phyloP scores from a whole-genome alignment of 2,113 vertebrate species.

The Nerophis ophidion region DNA sequence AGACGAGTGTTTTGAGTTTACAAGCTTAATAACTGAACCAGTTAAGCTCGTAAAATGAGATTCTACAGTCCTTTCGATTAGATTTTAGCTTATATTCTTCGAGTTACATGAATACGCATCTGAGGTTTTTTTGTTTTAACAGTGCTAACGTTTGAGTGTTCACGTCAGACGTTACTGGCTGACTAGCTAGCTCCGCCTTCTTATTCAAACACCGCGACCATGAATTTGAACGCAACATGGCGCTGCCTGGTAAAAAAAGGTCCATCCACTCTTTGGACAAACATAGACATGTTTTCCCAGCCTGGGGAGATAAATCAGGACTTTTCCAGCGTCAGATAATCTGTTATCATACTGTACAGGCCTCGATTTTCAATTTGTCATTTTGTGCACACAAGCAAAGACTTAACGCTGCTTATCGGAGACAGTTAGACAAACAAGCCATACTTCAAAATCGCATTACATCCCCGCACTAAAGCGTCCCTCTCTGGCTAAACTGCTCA shows the following conservation, averaged over 20 bases:
- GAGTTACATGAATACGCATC: too few species aligned
- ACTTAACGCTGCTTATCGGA: not conserved
- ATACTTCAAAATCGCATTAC: not conserved
- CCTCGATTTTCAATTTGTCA: not conserved
- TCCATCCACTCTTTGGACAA: not conserved
- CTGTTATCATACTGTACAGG: not conserved
- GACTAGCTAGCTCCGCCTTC: constrained; percentile 9
- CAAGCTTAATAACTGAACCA: too few species aligned
- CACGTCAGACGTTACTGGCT: not conserved
- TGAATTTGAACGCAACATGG: constrained; percentile 2
- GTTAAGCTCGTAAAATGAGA: too few species aligned
- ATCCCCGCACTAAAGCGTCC: not conserved
- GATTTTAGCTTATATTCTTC: too few species aligned
- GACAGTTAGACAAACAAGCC: not conserved
- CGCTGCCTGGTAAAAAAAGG: not conserved
- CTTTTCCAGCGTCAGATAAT: not conserved
- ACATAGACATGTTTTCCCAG: not conserved
- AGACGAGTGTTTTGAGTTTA: too few species aligned
- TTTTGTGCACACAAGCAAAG: not conserved
- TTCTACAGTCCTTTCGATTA: too few species aligned
- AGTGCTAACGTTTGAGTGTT: too few species aligned
- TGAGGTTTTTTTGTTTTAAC: too few species aligned
- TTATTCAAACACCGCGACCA: constrained; percentile 4
- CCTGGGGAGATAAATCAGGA: not conserved
- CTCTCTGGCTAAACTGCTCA: not conserved